phyloP scores from a whole-genome alignment of 2,113 vertebrate species.

The Collichthys lucidus region DNA sequence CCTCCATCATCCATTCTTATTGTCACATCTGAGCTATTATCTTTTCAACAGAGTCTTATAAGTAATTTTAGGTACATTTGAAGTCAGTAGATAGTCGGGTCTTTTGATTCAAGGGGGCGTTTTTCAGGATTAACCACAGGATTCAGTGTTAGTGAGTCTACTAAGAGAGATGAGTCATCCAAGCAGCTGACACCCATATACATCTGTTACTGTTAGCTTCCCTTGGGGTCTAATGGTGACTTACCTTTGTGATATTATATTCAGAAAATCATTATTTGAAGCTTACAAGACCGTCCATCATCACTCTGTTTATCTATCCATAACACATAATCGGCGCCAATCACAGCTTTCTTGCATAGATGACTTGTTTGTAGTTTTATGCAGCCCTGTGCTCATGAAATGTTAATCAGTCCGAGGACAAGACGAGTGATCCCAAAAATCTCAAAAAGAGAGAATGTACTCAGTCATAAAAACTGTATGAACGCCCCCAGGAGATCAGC shows the following conservation, averaged over 20 bases:
- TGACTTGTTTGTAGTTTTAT: not conserved
- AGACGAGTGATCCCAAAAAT: not conserved
- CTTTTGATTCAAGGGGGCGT: not conserved
- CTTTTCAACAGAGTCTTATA: not conserved
- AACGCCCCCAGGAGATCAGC: not conserved
- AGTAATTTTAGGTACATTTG: not conserved
- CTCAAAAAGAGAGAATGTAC: not conserved
- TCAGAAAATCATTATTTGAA: not conserved
- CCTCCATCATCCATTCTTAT: not conserved
- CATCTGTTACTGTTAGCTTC: not conserved
- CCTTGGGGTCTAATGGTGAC: too few species aligned
- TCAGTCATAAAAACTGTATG: not conserved
- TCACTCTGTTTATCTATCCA: not conserved
- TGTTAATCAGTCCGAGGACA: not conserved
- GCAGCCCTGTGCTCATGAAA: not conserved
- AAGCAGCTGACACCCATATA: not conserved
- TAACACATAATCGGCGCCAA: not conserved
- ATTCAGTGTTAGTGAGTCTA: not conserved
- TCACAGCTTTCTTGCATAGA: not conserved
- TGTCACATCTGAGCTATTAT: not conserved
- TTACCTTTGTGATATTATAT: not conserved
- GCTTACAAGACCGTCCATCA: not conserved
- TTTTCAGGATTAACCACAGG: constrained; percentile 2
- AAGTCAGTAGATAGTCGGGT: not conserved
- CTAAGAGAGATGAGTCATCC: constrained; percentile 17